Base-by-base conservation (phyloP, 2,888 invertebrate genomes). In the Cremastinae sp. region DNA sequence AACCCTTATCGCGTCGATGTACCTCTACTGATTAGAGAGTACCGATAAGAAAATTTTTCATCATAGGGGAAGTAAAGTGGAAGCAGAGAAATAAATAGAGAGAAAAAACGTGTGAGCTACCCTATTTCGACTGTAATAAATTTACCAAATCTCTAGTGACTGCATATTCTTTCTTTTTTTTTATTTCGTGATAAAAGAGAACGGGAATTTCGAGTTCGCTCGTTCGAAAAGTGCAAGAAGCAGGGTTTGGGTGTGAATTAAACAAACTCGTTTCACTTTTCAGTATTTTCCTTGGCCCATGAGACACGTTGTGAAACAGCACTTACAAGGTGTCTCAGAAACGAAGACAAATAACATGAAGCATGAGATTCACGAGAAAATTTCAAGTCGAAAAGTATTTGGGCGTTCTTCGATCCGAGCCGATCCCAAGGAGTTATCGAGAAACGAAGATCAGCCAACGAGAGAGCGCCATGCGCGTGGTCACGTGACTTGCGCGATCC, bases 191-290 rank as follows among this genome's bases (percentile, higher is more conserved):
- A 65, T 54, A 54, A 65, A 54, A 54, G 28, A 54, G 53, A 38
- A 61, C 54, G 16, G 7, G 12, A 65, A 59, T 68, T 58, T 20
- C 34, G n/a, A 28, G 54, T 58, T 59, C 22, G 5, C 14, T n/a
- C 22, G 28, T 45, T 70, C 64, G 58, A 49, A 34, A 51, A 58
- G 28, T 34, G 16, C 28, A 18, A 47, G 14, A 14, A 54, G 34
- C 10, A 28, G 10, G 18, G 20, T 65, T 41, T 45, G 28, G 14
- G 49, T 18, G 49, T 43, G 64, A 70, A 65, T 41, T 66, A 65
- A 28, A 66, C 65, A 28, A 28, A 56, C 53, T 66, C 66, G 61
- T 66, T 70, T 54, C 43, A 61, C 56, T 49, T 54, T 49, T 51
- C 18, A n/a, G 12, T 45, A 64, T 68, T 59, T 41, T 61, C 36